A percentile compares a stretch with the other conserved stretches of the same genome.
These are phyloP conservation scores for Lumbricus terrestris DNA, from an alignment of 2,888 invertebrate species.

Conservation along the genomic window DNA sequence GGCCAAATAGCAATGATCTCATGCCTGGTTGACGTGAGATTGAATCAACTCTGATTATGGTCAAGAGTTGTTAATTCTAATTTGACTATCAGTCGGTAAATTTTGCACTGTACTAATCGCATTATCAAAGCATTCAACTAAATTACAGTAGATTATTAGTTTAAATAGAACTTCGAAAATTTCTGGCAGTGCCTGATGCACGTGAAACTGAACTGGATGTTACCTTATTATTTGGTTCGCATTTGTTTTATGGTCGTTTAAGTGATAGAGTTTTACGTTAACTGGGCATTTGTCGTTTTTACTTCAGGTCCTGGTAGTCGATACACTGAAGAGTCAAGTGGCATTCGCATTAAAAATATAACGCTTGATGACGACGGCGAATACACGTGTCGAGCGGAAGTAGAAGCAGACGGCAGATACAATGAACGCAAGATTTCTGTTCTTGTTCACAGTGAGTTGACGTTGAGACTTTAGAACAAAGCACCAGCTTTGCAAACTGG, in stretches of 20 bases:
- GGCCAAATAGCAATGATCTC: too few relatives aligned
- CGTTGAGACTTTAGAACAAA: neutral
- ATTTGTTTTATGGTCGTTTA: neutral
- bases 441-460: conserved; percentile 38
- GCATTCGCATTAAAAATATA: conserved; percentile 38
- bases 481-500: neutral
- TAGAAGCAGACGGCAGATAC: conserved; percentile 33
- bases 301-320: conserved; percentile 19
- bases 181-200: neutral
- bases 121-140: neutral
- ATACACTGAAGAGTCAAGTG: conserved; percentile 32
- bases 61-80: neutral
- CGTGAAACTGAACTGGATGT: too few relatives aligned
- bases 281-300: neutral
- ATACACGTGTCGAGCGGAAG: conserved; percentile 40
- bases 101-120: neutral
- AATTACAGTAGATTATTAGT: neutral
- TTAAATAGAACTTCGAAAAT: neutral
- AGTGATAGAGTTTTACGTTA: neutral
- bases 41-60: neutral
- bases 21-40: too few relatives aligned
- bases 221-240: neutral
- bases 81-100: neutral
- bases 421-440: conserved; percentile 34
- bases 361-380: conserved; percentile 39